Percentiles rank a stretch among this genome's conserved stretches.
Conservation (phyloP, 2,888 invertebrate genomes). For the Agrotis ipsilon region DNA sequence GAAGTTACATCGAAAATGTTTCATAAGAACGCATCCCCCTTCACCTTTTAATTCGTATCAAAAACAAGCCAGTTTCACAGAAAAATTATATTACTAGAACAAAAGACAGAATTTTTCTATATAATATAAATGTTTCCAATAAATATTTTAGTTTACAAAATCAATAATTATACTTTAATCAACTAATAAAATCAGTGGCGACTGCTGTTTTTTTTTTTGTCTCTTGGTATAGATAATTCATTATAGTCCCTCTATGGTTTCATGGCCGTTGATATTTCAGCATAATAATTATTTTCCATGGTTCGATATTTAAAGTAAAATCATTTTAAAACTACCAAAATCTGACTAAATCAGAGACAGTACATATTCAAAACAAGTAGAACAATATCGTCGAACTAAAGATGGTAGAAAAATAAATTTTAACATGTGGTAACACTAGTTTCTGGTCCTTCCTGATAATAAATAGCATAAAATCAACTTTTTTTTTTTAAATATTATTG, state of each 20-base stretch:
- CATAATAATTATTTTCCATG: background rate
- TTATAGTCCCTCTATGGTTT: background rate
- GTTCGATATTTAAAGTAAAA: conserved; percentile 1
- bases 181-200: background rate
- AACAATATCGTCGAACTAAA: conserved; percentile 5
- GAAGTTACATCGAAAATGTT: conserved; percentile 72
- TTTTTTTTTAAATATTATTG: background rate
- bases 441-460: background rate
- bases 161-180: background rate
- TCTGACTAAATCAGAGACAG: conserved; percentile 1
- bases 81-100: conserved; percentile 10
- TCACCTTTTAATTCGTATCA: conserved; percentile 68
- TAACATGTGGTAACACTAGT: background rate
- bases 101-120: conserved; percentile 7
- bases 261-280: background rate
- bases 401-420: conserved; percentile 29
- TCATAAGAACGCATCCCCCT: conserved; percentile 77
- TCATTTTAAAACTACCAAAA: background rate
- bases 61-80: conserved; percentile 42
- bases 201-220: background rate
- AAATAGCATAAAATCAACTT: conserved; percentile 1
- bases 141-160: conserved; percentile 10
- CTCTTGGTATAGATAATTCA: background rate
- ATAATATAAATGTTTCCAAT: background rate
- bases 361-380: conserved; percentile 15